These are phyloP conservation scores for Agonopterix heracliana DNA, from an alignment of 2,888 invertebrate species.

Conservation along the genomic window DNA sequence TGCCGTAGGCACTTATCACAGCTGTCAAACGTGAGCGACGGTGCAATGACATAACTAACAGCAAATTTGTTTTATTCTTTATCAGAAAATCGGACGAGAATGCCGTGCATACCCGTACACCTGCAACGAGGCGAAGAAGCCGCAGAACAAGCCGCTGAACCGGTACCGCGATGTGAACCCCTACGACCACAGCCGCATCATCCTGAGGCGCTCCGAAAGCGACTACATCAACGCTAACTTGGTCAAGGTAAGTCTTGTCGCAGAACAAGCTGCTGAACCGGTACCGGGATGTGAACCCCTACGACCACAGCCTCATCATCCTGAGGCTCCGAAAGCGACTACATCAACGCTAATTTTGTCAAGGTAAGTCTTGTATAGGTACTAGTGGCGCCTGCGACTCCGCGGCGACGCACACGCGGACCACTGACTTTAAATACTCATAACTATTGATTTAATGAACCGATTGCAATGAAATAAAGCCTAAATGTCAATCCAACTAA, in stretches of 20 bases:
- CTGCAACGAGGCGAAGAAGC: slow-evolving; percentile 82
- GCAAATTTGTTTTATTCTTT: no score
- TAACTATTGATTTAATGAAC: no score
- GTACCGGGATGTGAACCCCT: slow-evolving; percentile 96
- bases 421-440: no score
- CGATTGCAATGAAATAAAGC: no score
- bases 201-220: slow-evolving; percentile 81
- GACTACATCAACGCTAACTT: slow-evolving; percentile 98
- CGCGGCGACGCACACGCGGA: no score
- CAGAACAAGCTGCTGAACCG: slow-evolving; percentile 90
- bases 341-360: slow-evolving; percentile 96
- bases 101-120: slow-evolving; percentile 80
- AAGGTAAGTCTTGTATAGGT: slow-evolving; percentile 80
- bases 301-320: slow-evolving; percentile 93
- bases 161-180: slow-evolving; percentile 97
- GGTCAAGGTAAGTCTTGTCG: slow-evolving; percentile 81
- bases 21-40: no score
- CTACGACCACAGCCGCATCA: slow-evolving; percentile 94
- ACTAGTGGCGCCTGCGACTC: no score
- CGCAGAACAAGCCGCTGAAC: slow-evolving; percentile 88
- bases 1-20: no score
- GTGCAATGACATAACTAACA: no score
- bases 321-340: slow-evolving; percentile 86
- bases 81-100: slow-evolving; percentile 83
- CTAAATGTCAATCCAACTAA: no score